Conservation (phyloP, 2,113 vertebrate species). For the Paracanthobrama guichenoti region DNA sequence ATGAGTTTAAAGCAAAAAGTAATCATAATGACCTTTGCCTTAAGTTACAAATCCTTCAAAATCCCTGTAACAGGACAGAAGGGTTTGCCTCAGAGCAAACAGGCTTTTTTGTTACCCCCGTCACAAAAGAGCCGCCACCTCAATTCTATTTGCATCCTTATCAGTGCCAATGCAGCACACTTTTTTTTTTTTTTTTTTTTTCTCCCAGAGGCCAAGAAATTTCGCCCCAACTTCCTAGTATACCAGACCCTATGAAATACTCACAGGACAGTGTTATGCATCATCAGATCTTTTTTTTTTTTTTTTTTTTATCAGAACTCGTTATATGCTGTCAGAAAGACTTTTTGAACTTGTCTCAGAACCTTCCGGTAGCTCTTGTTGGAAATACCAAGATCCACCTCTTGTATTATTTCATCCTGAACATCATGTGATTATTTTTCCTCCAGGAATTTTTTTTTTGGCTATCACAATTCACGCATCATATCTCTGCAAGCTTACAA, state of each 20-base stretch:
- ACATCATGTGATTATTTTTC: conserved; percentile 12
- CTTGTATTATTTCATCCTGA: conserved; percentile 32
- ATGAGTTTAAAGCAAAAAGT: conserved; percentile 18
- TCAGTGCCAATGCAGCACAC: background rate
- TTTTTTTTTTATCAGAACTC: background rate
- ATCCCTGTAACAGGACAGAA: conserved; percentile 26
- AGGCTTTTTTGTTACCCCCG: background rate
- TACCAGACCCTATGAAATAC: background rate
- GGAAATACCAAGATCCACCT: conserved; percentile 6
- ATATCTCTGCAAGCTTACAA: conserved; percentile 37
- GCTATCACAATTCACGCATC: conserved; percentile 8
- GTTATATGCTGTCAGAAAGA: conserved; percentile 18
- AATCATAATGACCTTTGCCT: conserved; percentile 45
- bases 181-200: background rate
- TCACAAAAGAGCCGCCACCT: background rate
- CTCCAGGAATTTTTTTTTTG: background rate
- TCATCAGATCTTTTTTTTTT: background rate
- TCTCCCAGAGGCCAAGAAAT: background rate
- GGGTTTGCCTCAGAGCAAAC: conserved; percentile 14
- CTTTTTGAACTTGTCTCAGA: background rate
- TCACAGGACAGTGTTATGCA: conserved; percentile 42
- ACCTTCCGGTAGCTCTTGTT: conserved; percentile 24
- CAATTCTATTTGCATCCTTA: background rate
- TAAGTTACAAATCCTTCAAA: conserved; percentile 28
- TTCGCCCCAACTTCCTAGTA: background rate